phyloP scores from a whole-genome alignment of 2,113 vertebrate genomes.

The Morphnarchus princeps region DNA sequence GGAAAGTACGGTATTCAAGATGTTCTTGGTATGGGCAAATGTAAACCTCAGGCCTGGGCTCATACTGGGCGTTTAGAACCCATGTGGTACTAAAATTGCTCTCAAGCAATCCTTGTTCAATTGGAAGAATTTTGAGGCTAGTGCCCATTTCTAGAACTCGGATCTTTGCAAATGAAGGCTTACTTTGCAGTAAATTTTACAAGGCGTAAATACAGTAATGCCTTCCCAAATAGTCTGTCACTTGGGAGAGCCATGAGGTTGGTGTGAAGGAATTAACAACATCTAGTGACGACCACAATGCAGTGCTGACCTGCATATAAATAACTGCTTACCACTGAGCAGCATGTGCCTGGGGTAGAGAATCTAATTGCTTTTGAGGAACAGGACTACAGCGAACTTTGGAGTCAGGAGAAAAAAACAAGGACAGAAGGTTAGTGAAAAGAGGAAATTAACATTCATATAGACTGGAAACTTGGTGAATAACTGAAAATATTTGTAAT shows the following conservation, averaged over 20 bases:
- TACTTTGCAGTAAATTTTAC: background rate
- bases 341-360: background rate
- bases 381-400: background rate
- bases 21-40: background rate
- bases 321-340: background rate
- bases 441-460: background rate
- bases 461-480: background rate
- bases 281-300: background rate
- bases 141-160: background rate
- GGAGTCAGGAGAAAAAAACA: background rate
- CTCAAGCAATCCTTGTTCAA: background rate
- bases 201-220: background rate
- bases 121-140: background rate
- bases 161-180: background rate
- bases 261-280: background rate
- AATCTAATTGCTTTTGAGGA: background rate
- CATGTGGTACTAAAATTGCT: background rate
- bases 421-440: background rate
- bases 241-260: background rate
- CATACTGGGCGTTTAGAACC: background rate
- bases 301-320: background rate
- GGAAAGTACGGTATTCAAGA: background rate
- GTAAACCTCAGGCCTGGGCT: background rate
- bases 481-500: background rate
- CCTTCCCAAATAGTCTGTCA: background rate